Evolutionary conservation across 2,797 vertebrate genomes (phyloP).

Genomic region (Arremon aurantiirostris): DNA sequence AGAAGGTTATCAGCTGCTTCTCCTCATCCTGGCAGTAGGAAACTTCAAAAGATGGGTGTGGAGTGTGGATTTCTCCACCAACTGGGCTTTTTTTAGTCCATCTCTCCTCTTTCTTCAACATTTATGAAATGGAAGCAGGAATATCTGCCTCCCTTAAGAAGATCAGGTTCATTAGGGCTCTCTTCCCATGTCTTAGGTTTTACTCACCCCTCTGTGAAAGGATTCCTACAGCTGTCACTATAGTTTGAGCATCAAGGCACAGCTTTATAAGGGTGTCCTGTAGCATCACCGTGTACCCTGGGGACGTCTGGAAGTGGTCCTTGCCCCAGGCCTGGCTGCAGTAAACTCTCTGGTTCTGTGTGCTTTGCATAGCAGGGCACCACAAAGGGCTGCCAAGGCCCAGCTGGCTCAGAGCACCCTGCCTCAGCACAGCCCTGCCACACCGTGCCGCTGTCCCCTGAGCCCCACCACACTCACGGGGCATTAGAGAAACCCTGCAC

Average conservation of each 20-base stretch:
- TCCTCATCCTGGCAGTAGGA: background rate
- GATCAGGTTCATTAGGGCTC: background rate
- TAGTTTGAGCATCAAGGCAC: background rate
- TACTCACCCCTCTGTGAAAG: background rate
- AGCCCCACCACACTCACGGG: accelerated
- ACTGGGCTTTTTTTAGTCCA: background rate
- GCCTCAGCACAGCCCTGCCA: background rate
- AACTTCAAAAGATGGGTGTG: background rate
- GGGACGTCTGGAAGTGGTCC: background rate
- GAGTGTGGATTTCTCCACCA: background rate
- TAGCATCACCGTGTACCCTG: background rate
- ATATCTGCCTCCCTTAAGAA: background rate
- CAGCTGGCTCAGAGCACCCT: background rate
- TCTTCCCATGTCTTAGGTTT: background rate
- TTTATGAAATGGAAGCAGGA: background rate
- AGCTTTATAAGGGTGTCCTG: background rate
- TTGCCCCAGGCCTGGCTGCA: background rate
- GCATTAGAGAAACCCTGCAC: background rate
- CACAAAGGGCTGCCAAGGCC: background rate
- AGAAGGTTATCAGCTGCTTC: background rate
- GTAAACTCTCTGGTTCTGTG: background rate
- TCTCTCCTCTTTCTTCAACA: background rate
- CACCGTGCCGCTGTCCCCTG: background rate
- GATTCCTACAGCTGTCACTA: background rate
- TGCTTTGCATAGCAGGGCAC: background rate